Evolutionary conservation across 1,140 invertebrate species (phyloP), one percentile per base, ranked within the genome.

Genomic region (Antheraea pernyi): DNA sequence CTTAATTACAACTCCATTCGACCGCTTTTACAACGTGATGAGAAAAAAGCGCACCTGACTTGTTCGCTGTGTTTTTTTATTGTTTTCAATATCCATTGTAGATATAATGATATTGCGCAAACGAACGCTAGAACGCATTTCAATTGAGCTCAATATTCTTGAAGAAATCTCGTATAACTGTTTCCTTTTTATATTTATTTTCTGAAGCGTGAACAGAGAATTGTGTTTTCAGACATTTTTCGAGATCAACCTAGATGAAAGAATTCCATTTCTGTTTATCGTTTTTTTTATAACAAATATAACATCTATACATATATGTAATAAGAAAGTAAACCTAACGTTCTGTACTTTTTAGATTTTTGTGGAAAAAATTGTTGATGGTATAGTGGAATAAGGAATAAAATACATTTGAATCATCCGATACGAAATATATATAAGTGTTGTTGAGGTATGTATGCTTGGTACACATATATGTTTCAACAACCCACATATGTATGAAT

Each of bases 1-100:
- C 87, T 84, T 89, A 89, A 89, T 88, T 88, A 88, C 79, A 75
- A 73, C 70, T 81, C 75, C 82, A 79, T 77, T 88, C 85, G 82
- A 82, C 80, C 89, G 71, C 81, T 65, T 65, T 46, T 37, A 53
- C 37, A 60, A 65, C 71, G 72, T 81, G 80, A 87, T 85, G 82
- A 79, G 78, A 82, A 79, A 77, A 73, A 63, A 71, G 69, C 70
- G 80, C 88, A 91, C 87, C 88, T 89, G 86, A 90, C 81, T 89
- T 87, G 79, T 78, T 84, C 68, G 65, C 69, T 73, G 76, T 82
- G n/a, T n/a, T 59, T 58, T 48, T 70, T 78, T 65, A 65, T 86
- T 87, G 80, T 85, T 91, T 86, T 86, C 80, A 81, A 85, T 89
- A 78, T 72, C 77, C 78, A 74, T 69, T 63, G 73, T 67, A 76